These are phyloP conservation scores for Nicator chloris DNA, from an alignment of 2,113 vertebrate species.

Conservation along the genomic window DNA sequence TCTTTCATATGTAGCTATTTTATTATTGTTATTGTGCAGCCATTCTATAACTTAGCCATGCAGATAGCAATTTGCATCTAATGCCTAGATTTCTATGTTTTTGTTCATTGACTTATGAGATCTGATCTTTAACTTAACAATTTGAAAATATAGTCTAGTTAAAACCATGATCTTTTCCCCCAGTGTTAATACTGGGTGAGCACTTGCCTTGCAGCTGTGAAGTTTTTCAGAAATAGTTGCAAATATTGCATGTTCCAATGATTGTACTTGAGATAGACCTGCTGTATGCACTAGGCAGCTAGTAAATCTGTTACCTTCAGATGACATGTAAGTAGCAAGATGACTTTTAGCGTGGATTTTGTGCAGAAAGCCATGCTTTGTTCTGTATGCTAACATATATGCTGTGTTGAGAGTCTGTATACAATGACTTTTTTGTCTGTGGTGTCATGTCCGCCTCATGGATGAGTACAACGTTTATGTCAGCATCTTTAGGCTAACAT, in stretches of 20 bases:
- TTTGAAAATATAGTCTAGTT: not conserved
- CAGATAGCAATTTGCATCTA: not conserved
- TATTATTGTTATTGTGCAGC: not conserved
- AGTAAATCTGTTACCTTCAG: not conserved
- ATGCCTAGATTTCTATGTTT: not conserved
- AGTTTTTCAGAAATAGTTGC: not conserved
- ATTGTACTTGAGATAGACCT: not conserved
- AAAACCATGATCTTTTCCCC: not conserved
- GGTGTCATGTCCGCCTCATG: not conserved
- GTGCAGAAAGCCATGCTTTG: conserved; percentile 23
- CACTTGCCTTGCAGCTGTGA: not conserved
- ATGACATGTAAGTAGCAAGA: not conserved
- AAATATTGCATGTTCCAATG: not conserved
- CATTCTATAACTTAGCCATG: not conserved
- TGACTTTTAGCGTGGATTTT: not conserved
- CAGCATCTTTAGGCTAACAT: not conserved
- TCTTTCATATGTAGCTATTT: not conserved
- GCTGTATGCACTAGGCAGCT: not conserved
- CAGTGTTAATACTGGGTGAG: not conserved
- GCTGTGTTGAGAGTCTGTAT: not conserved
- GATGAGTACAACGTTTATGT: not conserved
- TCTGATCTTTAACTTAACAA: not conserved
- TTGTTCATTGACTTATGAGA: not conserved
- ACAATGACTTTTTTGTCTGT: conserved; percentile 45
- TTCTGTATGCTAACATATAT: conserved; percentile 13